These are phyloP conservation scores for Sebastes alutus DNA, from an alignment of 2,797 vertebrate genomes.

Conservation along the genomic window DNA sequence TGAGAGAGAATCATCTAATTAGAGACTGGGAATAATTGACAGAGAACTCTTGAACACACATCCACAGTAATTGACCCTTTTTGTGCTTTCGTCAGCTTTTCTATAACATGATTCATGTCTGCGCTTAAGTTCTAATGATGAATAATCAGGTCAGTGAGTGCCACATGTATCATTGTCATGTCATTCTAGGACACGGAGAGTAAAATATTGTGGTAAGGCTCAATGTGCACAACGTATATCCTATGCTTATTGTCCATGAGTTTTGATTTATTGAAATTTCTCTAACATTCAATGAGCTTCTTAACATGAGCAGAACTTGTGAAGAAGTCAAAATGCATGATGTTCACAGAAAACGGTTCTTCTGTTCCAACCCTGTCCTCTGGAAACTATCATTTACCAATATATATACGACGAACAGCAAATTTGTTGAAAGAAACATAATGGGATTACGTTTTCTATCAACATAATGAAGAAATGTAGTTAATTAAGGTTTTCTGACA, in stretches of 20 bases:
- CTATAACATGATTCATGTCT: conserved; percentile 14
- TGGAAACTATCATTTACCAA: neutral
- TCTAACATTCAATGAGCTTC: neutral
- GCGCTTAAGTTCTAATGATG: conserved; percentile 2
- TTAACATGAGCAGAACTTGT: neutral
- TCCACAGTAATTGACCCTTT: neutral
- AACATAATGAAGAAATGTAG: neutral
- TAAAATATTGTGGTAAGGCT: neutral
- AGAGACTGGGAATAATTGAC: neutral
- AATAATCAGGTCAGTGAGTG: neutral
- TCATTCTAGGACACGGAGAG: neutral
- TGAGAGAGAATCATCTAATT: conserved; percentile 19
- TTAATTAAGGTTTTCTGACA: neutral
- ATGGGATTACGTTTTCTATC: neutral
- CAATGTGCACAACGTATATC: neutral
- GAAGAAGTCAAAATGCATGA: neutral
- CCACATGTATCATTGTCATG: neutral
- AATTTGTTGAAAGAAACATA: neutral
- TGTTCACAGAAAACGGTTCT: neutral
- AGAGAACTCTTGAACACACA: neutral
- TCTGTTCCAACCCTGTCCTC: neutral
- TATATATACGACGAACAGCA: neutral
- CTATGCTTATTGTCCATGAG: neutral
- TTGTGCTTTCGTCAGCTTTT: conserved; percentile 15
- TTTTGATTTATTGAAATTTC: neutral